Conservation (phyloP, 1,140 invertebrate species). For the Papilio aristodemus region DNA sequence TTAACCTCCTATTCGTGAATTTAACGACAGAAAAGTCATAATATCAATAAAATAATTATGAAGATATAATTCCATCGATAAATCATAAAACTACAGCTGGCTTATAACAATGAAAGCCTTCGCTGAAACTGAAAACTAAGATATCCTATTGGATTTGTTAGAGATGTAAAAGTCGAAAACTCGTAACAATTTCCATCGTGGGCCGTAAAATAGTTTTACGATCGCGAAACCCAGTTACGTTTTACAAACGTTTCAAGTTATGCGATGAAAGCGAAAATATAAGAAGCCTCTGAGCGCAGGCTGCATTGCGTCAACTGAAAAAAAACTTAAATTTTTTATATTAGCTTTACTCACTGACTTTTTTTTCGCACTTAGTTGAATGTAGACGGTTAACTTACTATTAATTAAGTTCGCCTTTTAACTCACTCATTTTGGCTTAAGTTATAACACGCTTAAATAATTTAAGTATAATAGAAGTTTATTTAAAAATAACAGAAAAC, state of each 20-base stretch:
- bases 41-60: conserved; percentile 2
- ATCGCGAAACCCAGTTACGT: conserved; percentile 46
- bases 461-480: too few relatives aligned
- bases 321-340: conserved; percentile 30
- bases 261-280: conserved; percentile 37
- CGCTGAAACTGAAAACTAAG: conserved; percentile 19
- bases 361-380: conserved; percentile 3
- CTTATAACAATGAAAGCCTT: conserved; percentile 7
- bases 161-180: conserved; percentile 42
- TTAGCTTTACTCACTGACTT: neutral
- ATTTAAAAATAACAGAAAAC: too few relatives aligned
- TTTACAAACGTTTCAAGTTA: conserved; percentile 41
- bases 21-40: neutral
- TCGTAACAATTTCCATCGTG: conserved; percentile 46
- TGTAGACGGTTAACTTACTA: neutral
- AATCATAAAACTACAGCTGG: conserved; percentile 9
- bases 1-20: neutral
- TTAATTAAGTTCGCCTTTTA: neutral
- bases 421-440: neutral
- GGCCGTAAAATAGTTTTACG: conserved; percentile 52
- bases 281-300: conserved; percentile 37
- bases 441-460: too few relatives aligned
- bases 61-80: neutral
- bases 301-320: conserved; percentile 39
- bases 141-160: conserved; percentile 33